Evolutionary conservation across 2,113 vertebrate species (phyloP).

Genomic region (Empidonax alnorum): DNA sequence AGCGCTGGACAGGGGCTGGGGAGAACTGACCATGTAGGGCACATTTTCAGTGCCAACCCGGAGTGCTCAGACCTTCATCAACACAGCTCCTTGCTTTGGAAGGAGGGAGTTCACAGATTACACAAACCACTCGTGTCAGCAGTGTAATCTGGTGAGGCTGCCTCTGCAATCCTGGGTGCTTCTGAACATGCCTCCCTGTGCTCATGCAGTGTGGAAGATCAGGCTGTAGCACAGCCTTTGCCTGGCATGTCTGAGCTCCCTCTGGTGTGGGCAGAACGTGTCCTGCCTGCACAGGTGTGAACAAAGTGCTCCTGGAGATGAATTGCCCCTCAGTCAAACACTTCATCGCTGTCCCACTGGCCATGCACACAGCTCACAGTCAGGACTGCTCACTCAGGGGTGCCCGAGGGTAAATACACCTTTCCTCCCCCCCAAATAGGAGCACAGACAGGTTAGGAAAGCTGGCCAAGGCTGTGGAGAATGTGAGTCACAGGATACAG

Average conservation of each 20-base stretch:
- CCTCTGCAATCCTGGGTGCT: not conserved
- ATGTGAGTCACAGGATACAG: not conserved
- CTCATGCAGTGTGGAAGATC: not conserved
- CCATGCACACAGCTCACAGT: not conserved
- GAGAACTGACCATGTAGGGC: not conserved
- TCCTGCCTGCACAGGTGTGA: not conserved
- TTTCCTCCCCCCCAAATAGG: not conserved
- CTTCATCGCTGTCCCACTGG: accelerated
- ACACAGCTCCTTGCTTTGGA: not conserved
- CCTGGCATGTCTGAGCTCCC: not conserved
- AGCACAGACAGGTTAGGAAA: not conserved
- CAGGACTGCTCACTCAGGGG: not conserved
- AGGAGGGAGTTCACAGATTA: not conserved
- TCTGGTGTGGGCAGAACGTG: not conserved
- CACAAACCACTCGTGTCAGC: not conserved
- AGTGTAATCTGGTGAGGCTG: not conserved
- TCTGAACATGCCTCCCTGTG: not conserved
- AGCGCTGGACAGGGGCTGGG: not conserved
- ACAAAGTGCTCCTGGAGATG: not conserved
- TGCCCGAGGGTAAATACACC: not conserved
- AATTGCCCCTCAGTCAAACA: not conserved
- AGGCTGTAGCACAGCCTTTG: not conserved
- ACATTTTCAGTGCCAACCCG: no score
- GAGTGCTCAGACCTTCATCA: accelerated
- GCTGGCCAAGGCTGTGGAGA: not conserved